These are phyloP conservation scores for Penaeus indicus DNA, from an alignment of 1,140 invertebrate genomes.

Conservation along the genomic window DNA sequence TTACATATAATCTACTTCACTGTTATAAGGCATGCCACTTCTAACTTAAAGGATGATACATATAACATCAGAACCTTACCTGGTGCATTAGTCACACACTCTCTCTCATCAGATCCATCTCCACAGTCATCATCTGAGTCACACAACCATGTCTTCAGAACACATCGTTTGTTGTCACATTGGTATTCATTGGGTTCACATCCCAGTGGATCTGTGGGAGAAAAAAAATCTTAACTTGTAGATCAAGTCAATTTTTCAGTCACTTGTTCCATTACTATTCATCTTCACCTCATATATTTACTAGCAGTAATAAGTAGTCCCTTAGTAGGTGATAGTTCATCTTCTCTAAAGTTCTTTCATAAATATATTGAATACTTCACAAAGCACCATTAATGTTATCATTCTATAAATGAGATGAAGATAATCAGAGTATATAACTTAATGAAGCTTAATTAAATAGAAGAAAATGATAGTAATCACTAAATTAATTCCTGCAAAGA, in stretches of 20 bases:
- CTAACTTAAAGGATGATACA: background rate
- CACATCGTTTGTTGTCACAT: constrained; percentile 89
- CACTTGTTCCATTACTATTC: background rate
- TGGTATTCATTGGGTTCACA: constrained; percentile 96
- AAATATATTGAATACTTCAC: background rate
- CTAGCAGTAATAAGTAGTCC: background rate
- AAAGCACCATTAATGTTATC: background rate
- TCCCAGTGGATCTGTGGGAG: constrained; percentile 71
- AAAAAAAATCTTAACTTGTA: background rate
- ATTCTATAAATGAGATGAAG: background rate
- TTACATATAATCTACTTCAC: no score
- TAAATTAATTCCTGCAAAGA: background rate
- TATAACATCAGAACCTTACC: constrained; percentile 2
- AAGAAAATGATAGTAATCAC: no score
- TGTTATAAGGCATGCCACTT: no score
- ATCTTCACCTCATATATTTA: background rate
- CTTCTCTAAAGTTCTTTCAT: background rate
- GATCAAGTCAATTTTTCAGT: no score
- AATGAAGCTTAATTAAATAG: no score
- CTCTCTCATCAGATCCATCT: constrained; percentile 86
- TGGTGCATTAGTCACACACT: constrained; percentile 72
- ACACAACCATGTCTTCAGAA: constrained; percentile 93
- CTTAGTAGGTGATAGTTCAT: background rate
- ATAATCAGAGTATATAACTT: no score
- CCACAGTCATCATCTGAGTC: constrained; percentile 93